A percentile compares a stretch with the other conserved stretches of the same genome.
These are phyloP conservation scores for Lontra canadensis DNA, from an alignment of 2,113 vertebrate genomes.

Conservation along the genomic window DNA sequence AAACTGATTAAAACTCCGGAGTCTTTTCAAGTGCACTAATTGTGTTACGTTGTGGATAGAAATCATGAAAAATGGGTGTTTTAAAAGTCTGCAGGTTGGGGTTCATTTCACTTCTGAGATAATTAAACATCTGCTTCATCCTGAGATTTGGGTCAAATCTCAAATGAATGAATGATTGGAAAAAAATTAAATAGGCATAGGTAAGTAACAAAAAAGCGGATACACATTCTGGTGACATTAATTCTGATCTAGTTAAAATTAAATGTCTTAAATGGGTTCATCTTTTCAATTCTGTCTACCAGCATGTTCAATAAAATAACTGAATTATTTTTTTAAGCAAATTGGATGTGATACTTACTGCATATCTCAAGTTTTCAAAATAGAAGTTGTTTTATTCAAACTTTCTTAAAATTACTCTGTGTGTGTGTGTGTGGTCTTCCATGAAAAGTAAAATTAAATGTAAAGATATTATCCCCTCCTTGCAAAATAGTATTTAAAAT, in stretches of 20 bases:
- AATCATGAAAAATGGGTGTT: slow-evolving; percentile 22
- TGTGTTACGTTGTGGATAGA: slow-evolving; percentile 48
- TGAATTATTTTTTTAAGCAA: not conserved
- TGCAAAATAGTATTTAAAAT: not conserved
- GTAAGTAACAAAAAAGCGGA: not conserved
- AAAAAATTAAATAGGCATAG: not conserved
- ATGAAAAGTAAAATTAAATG: not conserved
- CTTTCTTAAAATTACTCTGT: not conserved
- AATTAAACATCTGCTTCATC: slow-evolving; percentile 41
- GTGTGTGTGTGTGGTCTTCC: not conserved
- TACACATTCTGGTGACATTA: not conserved
- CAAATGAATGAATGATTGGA: not conserved
- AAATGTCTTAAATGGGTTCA: not conserved
- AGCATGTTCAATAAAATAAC: not conserved
- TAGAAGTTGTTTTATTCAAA: not conserved
- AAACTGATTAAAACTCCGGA: slow-evolving; percentile 65
- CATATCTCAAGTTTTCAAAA: not conserved
- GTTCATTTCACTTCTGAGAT: slow-evolving; percentile 54
- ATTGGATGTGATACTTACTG: not conserved
- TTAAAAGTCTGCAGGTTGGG: slow-evolving; percentile 36
- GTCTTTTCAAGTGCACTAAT: slow-evolving; percentile 62
- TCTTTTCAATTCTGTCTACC: not conserved
- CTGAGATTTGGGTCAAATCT: slow-evolving; percentile 40
- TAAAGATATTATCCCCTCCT: not conserved
- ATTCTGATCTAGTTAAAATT: not conserved